Evolutionary conservation across 2,888 invertebrate genomes (phyloP).

Genomic region (Nudaria mundana): DNA sequence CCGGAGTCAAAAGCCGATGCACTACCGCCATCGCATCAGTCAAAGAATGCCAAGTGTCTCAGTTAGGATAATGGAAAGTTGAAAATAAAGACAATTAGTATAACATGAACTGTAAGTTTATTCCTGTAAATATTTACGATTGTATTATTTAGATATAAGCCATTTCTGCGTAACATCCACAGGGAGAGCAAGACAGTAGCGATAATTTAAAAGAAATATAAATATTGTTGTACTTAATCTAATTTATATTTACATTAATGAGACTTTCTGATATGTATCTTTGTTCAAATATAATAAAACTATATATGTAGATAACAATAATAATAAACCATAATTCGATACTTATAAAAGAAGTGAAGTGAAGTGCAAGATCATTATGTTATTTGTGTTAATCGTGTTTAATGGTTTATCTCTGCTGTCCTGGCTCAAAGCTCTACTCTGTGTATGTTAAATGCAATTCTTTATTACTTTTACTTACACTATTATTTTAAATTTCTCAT

Average conservation of each 20-base stretch:
- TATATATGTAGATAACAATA: too few relatives aligned
- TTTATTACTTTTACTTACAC: slow-evolving; percentile 5
- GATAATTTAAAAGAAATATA: slow-evolving; percentile 25
- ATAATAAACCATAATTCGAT: too few relatives aligned
- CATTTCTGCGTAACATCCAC: slow-evolving; percentile 37
- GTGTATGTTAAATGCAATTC: slow-evolving; percentile 30
- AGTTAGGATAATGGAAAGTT: background rate
- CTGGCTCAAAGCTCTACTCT: slow-evolving; percentile 64
- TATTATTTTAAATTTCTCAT: slow-evolving; percentile 34
- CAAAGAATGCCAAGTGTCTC: too few relatives aligned
- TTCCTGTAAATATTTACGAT: slow-evolving; percentile 40
- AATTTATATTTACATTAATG: slow-evolving; percentile 2
- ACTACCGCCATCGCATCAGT: too few relatives aligned
- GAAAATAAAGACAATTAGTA: slow-evolving; percentile 12
- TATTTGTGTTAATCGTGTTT: slow-evolving; percentile 5
- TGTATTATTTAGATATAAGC: slow-evolving; percentile 15
- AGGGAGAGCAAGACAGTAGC: slow-evolving; percentile 63
- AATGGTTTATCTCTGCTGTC: slow-evolving; percentile 45
- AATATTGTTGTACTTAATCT: background rate
- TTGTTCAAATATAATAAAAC: too few relatives aligned
- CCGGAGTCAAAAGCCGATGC: too few relatives aligned
- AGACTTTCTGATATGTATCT: slow-evolving; percentile 31
- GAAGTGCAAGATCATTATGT: slow-evolving; percentile 3
- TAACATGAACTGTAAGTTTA: slow-evolving; percentile 68
- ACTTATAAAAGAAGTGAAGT: too few relatives aligned